Conservation (phyloP, 2,113 vertebrate genomes). For the Seriola dumerili region DNA sequence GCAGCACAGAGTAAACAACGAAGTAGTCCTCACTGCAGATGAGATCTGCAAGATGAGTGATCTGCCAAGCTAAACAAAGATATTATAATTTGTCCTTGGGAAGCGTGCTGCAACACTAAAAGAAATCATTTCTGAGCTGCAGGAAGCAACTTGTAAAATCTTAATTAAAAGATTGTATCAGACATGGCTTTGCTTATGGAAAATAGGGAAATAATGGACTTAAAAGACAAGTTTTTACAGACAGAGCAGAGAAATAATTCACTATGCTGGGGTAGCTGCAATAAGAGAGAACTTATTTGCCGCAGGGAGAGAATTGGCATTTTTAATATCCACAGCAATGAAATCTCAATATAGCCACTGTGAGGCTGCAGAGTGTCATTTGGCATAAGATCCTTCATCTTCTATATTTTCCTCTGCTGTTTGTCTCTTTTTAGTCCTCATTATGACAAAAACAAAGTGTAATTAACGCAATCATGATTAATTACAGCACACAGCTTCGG, state of each 20-base stretch:
- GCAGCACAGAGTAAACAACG: conserved; percentile 54
- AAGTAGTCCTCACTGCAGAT: conserved; percentile 25
- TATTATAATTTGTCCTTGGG: conserved; percentile 75
- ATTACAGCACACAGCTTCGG: conserved; percentile 68
- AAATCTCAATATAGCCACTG: conserved; percentile 64
- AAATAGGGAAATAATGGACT: conserved; percentile 79
- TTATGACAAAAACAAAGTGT: conserved; percentile 78
- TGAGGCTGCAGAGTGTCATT: conserved; percentile 52
- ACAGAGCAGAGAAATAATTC: conserved; percentile 70
- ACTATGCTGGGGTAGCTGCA: conserved; percentile 58
- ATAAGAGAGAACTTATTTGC: conserved; percentile 73
- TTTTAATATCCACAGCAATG: conserved; percentile 82
- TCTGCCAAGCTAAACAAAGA: conserved; percentile 70
- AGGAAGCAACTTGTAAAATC: conserved; percentile 79
- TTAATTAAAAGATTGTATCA: conserved; percentile 86
- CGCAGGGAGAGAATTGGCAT: conserved; percentile 70
- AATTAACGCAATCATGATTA: conserved; percentile 84
- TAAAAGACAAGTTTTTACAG: conserved; percentile 78
- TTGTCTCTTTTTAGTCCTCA: conserved; percentile 59
- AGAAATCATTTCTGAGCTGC: conserved; percentile 59
- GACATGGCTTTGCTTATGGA: conserved; percentile 74
- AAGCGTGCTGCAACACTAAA: conserved; percentile 53
- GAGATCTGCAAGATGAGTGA: conserved; percentile 65
- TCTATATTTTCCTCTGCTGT: conserved; percentile 50
- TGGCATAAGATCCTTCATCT: conserved; percentile 52